Evolutionary conservation across 2,888 invertebrate genomes (phyloP).

Genomic region (Idaea aversata): DNA sequence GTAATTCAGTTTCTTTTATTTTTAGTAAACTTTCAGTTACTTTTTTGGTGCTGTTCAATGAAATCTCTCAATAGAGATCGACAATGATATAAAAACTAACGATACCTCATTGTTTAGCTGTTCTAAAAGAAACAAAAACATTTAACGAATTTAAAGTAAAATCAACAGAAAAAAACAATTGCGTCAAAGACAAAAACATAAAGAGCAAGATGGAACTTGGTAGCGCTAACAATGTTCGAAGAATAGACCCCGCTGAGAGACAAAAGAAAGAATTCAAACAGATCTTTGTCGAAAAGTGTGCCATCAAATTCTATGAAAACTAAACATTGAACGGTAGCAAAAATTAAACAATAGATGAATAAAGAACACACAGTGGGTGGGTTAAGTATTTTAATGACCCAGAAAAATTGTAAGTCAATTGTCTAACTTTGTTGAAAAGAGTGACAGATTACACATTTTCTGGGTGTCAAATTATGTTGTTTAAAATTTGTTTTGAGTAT

Average conservation of each 20-base stretch:
- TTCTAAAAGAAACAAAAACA: constrained; percentile 33
- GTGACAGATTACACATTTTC: constrained; percentile 31
- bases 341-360: not conserved
- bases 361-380: not conserved
- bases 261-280: constrained; percentile 40
- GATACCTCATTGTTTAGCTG: constrained; percentile 29
- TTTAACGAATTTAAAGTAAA: constrained; percentile 36
- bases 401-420: constrained; percentile 28
- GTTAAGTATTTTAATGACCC: constrained; percentile 39
- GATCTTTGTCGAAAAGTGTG: not conserved
- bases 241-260: constrained; percentile 45
- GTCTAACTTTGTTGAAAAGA: constrained; percentile 20
- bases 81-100: constrained; percentile 20
- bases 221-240: constrained; percentile 29
- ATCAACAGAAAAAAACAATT: constrained; percentile 45
- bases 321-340: not conserved
- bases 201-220: constrained; percentile 15
- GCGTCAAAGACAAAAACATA: constrained; percentile 58
- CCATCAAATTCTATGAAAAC: not conserved
- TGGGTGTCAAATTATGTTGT: constrained; percentile 25
- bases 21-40: not conserved
- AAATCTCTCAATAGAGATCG: constrained; percentile 5
- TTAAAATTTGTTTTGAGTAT: constrained; percentile 4
- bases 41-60: not conserved
- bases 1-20: not conserved